Conservation (phyloP, 2,888 invertebrate genomes). For the Falcaria lacertinaria region DNA sequence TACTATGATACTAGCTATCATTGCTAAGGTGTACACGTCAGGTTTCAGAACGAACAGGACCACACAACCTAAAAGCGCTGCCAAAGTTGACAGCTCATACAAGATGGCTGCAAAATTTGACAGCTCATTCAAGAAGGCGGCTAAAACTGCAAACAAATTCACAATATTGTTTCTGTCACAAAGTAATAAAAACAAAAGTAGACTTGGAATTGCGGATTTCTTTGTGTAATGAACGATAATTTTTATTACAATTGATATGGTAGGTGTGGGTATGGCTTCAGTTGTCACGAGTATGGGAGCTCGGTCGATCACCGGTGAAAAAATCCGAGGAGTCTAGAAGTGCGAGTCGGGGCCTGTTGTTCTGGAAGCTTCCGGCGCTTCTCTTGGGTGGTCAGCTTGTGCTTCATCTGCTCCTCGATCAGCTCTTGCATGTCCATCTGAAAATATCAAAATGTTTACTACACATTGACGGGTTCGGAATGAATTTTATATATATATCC, state of each 20-base stretch:
- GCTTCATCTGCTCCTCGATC: slow-evolving; percentile 93
- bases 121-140: slow-evolving; percentile 41
- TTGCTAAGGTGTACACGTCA: slow-evolving; percentile 62
- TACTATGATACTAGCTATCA: slow-evolving; percentile 62
- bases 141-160: background rate
- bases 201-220: slow-evolving; percentile 43
- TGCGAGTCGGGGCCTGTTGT: slow-evolving; percentile 50
- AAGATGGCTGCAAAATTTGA: slow-evolving; percentile 42
- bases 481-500: too few species aligned
- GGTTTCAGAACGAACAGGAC: slow-evolving; percentile 54
- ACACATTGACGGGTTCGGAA: too few species aligned
- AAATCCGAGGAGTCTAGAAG: slow-evolving; percentile 68
- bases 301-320: slow-evolving; percentile 76
- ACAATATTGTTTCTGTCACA: slow-evolving; percentile 31
- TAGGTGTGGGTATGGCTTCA: slow-evolving; percentile 49
- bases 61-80: slow-evolving; percentile 43
- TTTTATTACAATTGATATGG: slow-evolving; percentile 49
- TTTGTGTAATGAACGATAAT: slow-evolving; percentile 37
- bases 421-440: slow-evolving; percentile 97
- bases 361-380: slow-evolving; percentile 71
- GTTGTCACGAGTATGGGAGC: slow-evolving; percentile 42
- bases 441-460: slow-evolving; percentile 28
- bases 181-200: slow-evolving; percentile 37
- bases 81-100: slow-evolving; percentile 17
- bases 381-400: slow-evolving; percentile 86